Evolutionary conservation across 2,113 vertebrate species (phyloP), one percentile per base, ranked within the genome.

Genomic region (Colossoma macropomum): DNA sequence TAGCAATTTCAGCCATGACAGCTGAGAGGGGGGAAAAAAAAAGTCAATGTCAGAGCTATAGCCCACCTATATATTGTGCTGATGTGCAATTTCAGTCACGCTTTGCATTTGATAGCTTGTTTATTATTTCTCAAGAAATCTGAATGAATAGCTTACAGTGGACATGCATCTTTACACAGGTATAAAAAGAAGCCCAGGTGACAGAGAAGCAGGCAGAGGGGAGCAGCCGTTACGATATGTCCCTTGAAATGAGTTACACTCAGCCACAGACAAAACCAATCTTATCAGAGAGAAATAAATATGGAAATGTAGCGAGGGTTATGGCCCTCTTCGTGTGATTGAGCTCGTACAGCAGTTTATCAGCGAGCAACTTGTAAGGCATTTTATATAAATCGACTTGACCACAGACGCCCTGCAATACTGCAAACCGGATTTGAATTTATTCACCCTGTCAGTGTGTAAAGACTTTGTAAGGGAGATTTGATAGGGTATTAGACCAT

Each of bases 361-460:
- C 90, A 90, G 80, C 65, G 65, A 50, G 75, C 68, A 81, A 86
- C 63, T 84, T 66, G 76, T 80, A 83, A 69, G 63, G 28, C 72
- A 70, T 74, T 83, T 85, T 84, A 90, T 87, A 91, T 89, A 91
- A 91, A 92, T 91, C 62, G 85, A 92, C 87, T 90, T 91, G 91
- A 92, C 89, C 89, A 90, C 89, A 85, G 80, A 85, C 74, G 90
- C 88, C 87, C 89, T 86, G 84, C 81, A 84, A 89, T 79, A 86
- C 88, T 79, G 32, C 32, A 88, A 88, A 87, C 88, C 86, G 83
- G 52, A 88, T 75, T 88, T 81, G 88, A 86, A 90, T 85, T 23
- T 86, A 88, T 92, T 78, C 66, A 62, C 59, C 73, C 77, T 11
- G 65, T 76, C 83, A 76, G 21, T 75, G 19, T 11, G n/a, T 66